Evolutionary conservation across 1,140 invertebrate genomes (phyloP).

Genomic region (Monomorium pharaonis): DNA sequence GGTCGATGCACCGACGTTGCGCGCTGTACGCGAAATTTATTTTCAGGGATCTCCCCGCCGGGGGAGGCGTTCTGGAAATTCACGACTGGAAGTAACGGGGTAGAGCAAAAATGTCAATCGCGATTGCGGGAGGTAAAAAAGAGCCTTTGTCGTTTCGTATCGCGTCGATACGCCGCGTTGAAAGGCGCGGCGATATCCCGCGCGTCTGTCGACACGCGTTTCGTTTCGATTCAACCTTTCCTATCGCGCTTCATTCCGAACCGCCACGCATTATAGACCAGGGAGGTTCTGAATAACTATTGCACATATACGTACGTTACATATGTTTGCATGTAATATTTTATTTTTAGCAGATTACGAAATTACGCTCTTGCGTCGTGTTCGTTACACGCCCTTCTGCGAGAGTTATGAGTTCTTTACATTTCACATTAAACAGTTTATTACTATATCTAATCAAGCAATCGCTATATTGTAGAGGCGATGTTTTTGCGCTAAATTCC

Average conservation of each 20-base stretch:
- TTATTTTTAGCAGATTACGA: neutral
- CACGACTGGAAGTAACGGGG: constrained; percentile 56
- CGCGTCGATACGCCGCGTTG: neutral
- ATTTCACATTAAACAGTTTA: neutral
- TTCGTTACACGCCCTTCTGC: too few relatives aligned
- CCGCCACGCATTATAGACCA: too few relatives aligned
- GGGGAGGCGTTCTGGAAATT: constrained; percentile 67
- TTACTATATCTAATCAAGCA: neutral
- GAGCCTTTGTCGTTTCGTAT: neutral
- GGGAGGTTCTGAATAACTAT: neutral
- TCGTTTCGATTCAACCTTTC: neutral
- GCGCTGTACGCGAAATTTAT: constrained; percentile 72
- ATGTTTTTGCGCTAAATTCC: neutral
- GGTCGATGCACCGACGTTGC: constrained; percentile 67
- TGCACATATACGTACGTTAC: neutral
- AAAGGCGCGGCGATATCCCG: constrained; percentile 7
- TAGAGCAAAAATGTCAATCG: constrained; percentile 63
- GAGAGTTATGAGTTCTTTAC: neutral
- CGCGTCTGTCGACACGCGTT: constrained; percentile 6
- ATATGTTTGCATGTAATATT: neutral
- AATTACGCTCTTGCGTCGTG: neutral
- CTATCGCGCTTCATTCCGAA: neutral
- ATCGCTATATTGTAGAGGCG: neutral
- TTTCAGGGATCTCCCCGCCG: constrained; percentile 56
- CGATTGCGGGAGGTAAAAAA: neutral